Conservation (phyloP, 2,888 invertebrate genomes). For the Cheilosia vernalis region DNA sequence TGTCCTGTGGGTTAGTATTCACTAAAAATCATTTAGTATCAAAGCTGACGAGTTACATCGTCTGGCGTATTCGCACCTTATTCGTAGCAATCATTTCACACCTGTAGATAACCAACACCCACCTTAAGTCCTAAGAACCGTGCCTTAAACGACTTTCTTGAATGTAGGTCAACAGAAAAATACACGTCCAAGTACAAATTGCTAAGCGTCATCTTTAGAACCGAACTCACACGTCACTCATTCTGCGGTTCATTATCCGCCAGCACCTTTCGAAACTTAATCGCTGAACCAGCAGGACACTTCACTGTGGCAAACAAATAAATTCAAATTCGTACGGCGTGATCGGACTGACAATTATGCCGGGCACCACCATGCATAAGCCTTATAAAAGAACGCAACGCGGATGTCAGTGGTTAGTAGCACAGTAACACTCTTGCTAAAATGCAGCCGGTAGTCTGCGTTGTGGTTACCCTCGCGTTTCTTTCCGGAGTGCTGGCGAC, state of each 20-base stretch:
- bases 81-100: too few relatives aligned
- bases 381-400: slow-evolving; percentile 48
- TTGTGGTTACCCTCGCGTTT: slow-evolving; percentile 3
- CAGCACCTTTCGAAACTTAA: slow-evolving; percentile 4
- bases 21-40: too few relatives aligned
- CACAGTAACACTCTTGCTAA: slow-evolving; percentile 7
- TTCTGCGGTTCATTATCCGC: slow-evolving; percentile 7
- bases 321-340: slow-evolving; percentile 47
- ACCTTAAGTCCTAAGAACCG: neutral
- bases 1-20: too few relatives aligned
- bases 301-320: slow-evolving; percentile 20
- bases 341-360: slow-evolving; percentile 34
- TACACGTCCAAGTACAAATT: neutral
- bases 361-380: neutral
- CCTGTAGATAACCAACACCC: neutral
- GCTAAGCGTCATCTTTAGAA: slow-evolving; percentile 16
- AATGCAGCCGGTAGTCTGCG: slow-evolving; percentile 30
- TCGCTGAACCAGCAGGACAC: slow-evolving; percentile 58
- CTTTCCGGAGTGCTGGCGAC: neutral
- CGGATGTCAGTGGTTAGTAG: slow-evolving; percentile 33
- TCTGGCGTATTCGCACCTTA: too few relatives aligned
- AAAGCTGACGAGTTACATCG: too few relatives aligned
- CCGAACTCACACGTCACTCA: neutral
- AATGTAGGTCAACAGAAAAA: neutral
- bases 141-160: neutral